Evolutionary conservation across 2,113 vertebrate genomes (phyloP), one percentile per base, ranked within the genome.

Genomic region (Procavia capensis): DNA sequence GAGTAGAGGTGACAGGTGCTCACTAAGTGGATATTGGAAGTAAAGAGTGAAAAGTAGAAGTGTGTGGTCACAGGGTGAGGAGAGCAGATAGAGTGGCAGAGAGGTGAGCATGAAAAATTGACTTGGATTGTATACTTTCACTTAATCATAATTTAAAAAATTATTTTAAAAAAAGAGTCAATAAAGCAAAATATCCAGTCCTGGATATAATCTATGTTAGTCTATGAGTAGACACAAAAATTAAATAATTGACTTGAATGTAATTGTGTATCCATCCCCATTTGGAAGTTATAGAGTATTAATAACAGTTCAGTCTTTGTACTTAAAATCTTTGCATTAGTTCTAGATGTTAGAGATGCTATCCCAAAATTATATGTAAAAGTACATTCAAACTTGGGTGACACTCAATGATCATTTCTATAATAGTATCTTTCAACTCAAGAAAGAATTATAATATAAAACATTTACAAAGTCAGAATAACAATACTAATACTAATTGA

Each of bases 371-470:
- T 86, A 39, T 20, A 25, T 66, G 27, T 25, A 9, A 8, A 64
- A 5, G 9, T 47, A 95, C n/a, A n/a, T n/a, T n/a, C n/a, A n/a
- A n/a, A n/a, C n/a, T n/a, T n/a, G n/a, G n/a, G n/a, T n/a, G n/a
- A n/a, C n/a, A n/a, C n/a, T n/a, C n/a, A n/a, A 17, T 54, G 50
- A 66, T 34, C 31, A 88, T 47, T 80, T 85, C 50, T 79, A 57
- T 39, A 70, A 9, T 63, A 85, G 34, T 24, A 88, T 19, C 24
- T 82, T 78, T 59, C 45, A 93, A 86, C 47, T 20, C 3, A 47
- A 66, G 22, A 27, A 83, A 78, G 20, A n/a, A 41, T 76, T 90
- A 82, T 86, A 91, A 88, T 29, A 61, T 83, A 86, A 89, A 63
- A 61, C 83, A 70, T 39, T 54, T 89, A 41, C 24, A 41, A 85